Base-by-base conservation (phyloP, 2,113 vertebrate genomes). In the Lepus europaeus region DNA sequence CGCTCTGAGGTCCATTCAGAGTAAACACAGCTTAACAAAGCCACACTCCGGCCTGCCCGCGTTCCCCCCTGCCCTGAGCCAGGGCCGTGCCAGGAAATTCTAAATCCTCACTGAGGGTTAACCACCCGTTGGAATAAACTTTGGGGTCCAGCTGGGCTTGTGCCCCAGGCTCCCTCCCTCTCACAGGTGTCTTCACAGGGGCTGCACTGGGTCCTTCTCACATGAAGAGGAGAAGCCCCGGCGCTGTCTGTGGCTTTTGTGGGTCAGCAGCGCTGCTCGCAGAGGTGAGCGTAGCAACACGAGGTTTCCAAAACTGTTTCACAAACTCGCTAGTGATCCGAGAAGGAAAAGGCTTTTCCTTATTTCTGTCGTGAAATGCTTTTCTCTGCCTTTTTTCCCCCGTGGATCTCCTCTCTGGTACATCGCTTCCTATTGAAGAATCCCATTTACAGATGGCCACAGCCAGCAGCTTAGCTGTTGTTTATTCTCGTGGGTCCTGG, bases 201-300 rank as follows among this genome's bases (percentile, higher is more conserved):
- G 85, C 89, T 59, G 68, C 89, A 51, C 64, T 49, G 11, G 77
- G 29, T 83, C 76, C 95, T 61, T 70, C 9, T 82, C 31, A 87
- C 83, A 74, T 6, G 45, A 92, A 95, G 80, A 96, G 93, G 86
- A 79, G 31, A 89, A 90, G 74, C 74, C 29, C 78, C 2, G 8
- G 53, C 56, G 95, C 56, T 66, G 20, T 14, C 25, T 91, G 51
- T 91, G 94, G 94, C n/a, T 95, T 97, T 84, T 90, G 89, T 93
- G 93, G 93, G 51, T 68, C 17, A 25, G 88, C 31, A 4, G 19
- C 66, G 87, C 72, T 80, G 59, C 82, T 92, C n/a, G 51, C 77
- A 92, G 8, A 95, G 86, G 53, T 61, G 87, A 91, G 33, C 79
- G 22, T 27, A 83, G 74, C 91, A 92, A 79, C 92, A 84, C 61